Percentiles rank a stretch among this genome's conserved stretches.
These are phyloP conservation scores for Gadus macrocephalus DNA, from an alignment of 2,113 vertebrate species.

Conservation along the genomic window DNA sequence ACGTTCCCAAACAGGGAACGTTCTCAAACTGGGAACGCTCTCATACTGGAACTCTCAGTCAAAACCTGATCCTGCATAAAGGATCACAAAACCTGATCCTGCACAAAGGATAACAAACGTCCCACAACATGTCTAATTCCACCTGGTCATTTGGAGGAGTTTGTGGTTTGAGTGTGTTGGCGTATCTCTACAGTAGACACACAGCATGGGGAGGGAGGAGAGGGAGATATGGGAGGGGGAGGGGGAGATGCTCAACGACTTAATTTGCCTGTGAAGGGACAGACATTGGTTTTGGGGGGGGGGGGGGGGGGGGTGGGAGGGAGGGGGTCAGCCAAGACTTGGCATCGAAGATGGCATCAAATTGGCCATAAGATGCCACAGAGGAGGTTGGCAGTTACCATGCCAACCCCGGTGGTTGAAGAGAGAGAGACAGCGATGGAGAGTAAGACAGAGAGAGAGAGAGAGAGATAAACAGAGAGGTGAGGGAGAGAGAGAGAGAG, in stretches of 20 bases:
- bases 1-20: too few species aligned
- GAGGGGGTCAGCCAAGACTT: neutral
- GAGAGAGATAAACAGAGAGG: too few species aligned
- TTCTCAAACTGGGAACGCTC: too few species aligned
- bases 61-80: too few species aligned
- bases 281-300: neutral
- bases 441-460: neutral
- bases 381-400: conserved; percentile 3
- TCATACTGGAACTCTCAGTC: too few species aligned
- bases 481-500: neutral
- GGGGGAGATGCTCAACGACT: neutral
- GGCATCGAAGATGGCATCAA: conserved; percentile 1
- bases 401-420: conserved; percentile 2
- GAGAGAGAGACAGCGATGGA: neutral
- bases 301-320: neutral
- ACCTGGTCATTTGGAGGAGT: too few species aligned
- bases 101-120: too few species aligned
- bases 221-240: neutral
- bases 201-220: neutral
- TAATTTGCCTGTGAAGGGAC: neutral
- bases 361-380: conserved; percentile 10
- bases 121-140: too few species aligned
- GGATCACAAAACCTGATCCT: too few species aligned
- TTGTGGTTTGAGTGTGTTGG: too few species aligned
- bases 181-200: too few species aligned